These are phyloP conservation scores for Eristalis pertinax DNA, from an alignment of 2,888 invertebrate genomes.

Conservation along the genomic window DNA sequence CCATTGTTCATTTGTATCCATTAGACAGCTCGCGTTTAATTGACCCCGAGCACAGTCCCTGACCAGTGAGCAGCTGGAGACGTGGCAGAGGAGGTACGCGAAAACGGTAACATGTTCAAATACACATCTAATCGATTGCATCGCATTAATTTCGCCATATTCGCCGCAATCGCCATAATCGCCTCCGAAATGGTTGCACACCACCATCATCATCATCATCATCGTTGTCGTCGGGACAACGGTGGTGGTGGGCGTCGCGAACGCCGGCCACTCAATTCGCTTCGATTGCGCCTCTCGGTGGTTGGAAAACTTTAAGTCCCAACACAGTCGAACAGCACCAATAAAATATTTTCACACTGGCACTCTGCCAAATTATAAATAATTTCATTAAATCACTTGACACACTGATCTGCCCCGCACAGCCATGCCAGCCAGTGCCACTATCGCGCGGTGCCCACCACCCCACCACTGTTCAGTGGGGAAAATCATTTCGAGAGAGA, in stretches of 20 bases:
- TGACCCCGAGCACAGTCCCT: conserved; percentile 40
- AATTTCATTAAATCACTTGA: conserved; percentile 79
- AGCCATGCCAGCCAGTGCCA: background rate
- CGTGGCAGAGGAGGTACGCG: background rate
- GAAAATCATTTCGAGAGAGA: background rate
- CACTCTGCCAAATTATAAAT: conserved; percentile 79
- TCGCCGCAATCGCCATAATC: conserved; percentile 31
- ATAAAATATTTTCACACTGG: conserved; percentile 73
- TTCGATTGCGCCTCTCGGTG: conserved; percentile 47
- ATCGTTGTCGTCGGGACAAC: no score
- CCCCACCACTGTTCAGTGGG: background rate
- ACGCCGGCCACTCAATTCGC: conserved; percentile 23
- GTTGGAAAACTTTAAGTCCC: conserved; percentile 47
- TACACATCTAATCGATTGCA: conserved; percentile 57
- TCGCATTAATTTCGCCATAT: conserved; percentile 50
- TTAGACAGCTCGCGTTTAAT: conserved; percentile 55
- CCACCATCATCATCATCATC: no score
- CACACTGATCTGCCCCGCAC: conserved; percentile 53
- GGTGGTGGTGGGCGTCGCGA: background rate
- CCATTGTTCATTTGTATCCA: conserved; percentile 37
- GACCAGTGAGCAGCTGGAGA: background rate
- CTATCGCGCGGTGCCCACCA: background rate
- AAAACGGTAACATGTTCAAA: conserved; percentile 28
- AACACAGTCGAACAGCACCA: conserved; percentile 35
- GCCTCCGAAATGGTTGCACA: background rate